Evolutionary conservation across 2,113 vertebrate species (phyloP), one percentile per base, ranked within the genome.

Genomic region (Aegotheles bennettii): DNA sequence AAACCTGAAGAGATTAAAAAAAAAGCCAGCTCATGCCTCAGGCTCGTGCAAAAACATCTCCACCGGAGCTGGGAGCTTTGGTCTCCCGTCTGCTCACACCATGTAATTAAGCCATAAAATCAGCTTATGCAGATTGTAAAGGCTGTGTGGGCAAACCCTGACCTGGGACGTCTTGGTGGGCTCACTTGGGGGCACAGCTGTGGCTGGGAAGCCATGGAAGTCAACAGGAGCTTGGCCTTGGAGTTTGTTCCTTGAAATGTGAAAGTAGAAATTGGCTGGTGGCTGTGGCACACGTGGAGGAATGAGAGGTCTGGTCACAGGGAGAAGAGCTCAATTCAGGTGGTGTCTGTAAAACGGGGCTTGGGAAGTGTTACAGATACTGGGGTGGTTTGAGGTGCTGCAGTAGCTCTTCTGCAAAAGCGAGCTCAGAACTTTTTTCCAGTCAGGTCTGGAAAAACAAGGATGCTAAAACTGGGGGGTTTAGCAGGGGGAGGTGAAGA

Each of bases 191-290:
- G 15, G 68, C 16, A 6, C 59, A 28, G 51, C 0, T 51, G 35
- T n/a, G 68, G 21, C 78, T 61, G 56, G 60, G 53, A 57, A 70
- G 42, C 54, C 57, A 5, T 28, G 36, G n/a, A 31, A 35, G 25
- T 15, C 40, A 65, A 1, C 67, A 40, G 47, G 31, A 84, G 54
- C 40, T 83, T 64, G 75, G 61, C n/a, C 35, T 26, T 33, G 48
- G 67, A 70, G 75, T 57, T 29, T 2, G 2, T 64, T 51, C 50
- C 48, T 42, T 33, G 24, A 51, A 42, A 83, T 23, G 47, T 70
- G 26, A 16, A 35, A 19, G 5, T 0, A 26, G 42, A 31, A 35
- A 13, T 24, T 38, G 36, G 38, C 25, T 20, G 1, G 0, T 53
- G 73, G 47, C 51, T 1, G 0, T 64, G 75, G 29, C 17, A 8